Conservation (phyloP, 2,113 vertebrate genomes). For the Pangasianodon hypophthalmus region DNA sequence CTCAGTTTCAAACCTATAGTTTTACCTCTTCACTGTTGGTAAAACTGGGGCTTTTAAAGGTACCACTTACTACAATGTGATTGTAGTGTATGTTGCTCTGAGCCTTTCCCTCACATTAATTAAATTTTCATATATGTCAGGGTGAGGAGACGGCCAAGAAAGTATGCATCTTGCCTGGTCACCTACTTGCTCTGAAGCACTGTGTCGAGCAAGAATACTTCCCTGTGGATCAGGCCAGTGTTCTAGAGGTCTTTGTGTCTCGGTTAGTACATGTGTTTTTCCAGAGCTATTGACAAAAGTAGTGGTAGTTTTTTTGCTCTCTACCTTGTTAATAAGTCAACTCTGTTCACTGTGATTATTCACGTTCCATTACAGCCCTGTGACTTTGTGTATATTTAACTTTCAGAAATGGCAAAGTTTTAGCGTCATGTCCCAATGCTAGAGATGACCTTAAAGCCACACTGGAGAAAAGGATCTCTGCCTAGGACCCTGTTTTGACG, state of each 20-base stretch:
- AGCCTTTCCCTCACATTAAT: not conserved
- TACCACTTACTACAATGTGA: slow-evolving; percentile 54
- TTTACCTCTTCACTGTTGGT: slow-evolving; percentile 87
- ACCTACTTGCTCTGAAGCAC: slow-evolving; percentile 86
- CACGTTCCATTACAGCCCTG: not conserved
- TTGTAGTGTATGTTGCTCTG: not conserved
- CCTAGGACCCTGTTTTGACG: not conserved
- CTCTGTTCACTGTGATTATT: not conserved
- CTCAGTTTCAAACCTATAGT: slow-evolving; percentile 80
- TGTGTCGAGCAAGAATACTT: slow-evolving; percentile 92
- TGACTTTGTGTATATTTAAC: slow-evolving; percentile 42
- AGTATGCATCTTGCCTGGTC: slow-evolving; percentile 79
- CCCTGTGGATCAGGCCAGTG: slow-evolving; percentile 74
- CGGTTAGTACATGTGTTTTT: slow-evolving; percentile 77
- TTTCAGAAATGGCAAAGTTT: slow-evolving; percentile 63
- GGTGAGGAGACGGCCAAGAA: slow-evolving; percentile 88
- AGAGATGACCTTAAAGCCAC: slow-evolving; percentile 61
- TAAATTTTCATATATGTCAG: slow-evolving; percentile 62
- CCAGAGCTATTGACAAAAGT: not conserved
- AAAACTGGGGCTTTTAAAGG: slow-evolving; percentile 93
- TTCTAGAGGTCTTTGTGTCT: slow-evolving; percentile 84
- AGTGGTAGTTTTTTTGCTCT: not conserved
- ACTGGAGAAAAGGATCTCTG: slow-evolving; percentile 50
- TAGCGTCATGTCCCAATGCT: slow-evolving; percentile 61
- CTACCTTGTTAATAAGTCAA: not conserved